Evolutionary conservation across 2,888 invertebrate species (phyloP), one percentile per base, ranked within the genome.

Genomic region (Metacarcinus magister): DNA sequence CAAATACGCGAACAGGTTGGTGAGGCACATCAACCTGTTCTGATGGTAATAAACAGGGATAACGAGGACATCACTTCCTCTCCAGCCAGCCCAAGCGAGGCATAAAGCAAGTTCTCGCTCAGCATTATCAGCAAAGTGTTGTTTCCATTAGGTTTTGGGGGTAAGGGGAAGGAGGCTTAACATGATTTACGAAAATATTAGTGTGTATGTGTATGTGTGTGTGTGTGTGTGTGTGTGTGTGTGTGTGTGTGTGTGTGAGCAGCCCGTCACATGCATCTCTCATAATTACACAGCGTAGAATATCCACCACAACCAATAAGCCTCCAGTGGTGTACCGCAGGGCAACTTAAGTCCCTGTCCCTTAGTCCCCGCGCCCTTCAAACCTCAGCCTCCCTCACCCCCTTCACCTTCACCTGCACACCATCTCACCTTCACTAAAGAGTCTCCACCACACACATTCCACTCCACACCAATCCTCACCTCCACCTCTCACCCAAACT

Each of bases 1-100:
- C 10, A 91, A 91, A 46, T 48, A 91, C 67, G 67, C 67, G 67
- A 82, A 32, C 82, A 82, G 82, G 82, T 82, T 28, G 82, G 67
- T 23, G 82, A 28, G 82, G 82, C 32, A 32, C 82, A 82, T 82
- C 32, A 82, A 82, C 28, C 82, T 7, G 13, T 28, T 82, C 13
- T 82, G 82, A 32, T 82, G 32, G 82, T 32, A 82, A 8, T 82
- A 82, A 82, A 82, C 82, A 28, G 82, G 32, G 82, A 82, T 82
- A 82, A 82, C 67, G 67, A 67, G 67, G n/a, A n/a, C 67, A 67
- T 67, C 67, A 19, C 67, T 67, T 67, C 67, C 67, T 67, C n/a
- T 16, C 16, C 67, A 4, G 67, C 67, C 23, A 19, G 67, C 4
- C 67, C 19, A 19, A 67, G 67, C 23, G 67, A 67, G 67, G 23